Conservation (phyloP, 2,113 vertebrate genomes). For the Daubentonia madagascariensis region DNA sequence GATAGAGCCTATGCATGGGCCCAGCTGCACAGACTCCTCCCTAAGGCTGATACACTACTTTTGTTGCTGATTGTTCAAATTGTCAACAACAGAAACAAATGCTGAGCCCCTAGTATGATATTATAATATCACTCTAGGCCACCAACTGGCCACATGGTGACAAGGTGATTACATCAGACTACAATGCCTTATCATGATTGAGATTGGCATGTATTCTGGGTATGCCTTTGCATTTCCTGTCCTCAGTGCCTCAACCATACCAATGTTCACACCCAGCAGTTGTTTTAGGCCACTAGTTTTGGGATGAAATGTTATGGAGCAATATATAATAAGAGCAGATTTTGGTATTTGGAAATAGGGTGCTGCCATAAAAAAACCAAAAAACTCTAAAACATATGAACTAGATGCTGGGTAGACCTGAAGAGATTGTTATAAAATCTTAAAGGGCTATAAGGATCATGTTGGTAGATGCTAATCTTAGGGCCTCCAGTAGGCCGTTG, state of each 20-base stretch:
- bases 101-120: neutral
- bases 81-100: neutral
- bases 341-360: neutral
- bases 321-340: neutral
- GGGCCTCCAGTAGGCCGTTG: neutral
- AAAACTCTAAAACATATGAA: neutral
- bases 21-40: neutral
- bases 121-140: neutral
- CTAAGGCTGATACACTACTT: neutral
- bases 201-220: neutral
- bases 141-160: neutral
- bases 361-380: neutral
- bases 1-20: neutral
- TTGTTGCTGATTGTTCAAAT: neutral
- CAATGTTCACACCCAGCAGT: neutral
- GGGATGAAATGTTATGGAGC: neutral
- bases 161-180: neutral
- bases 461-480: neutral
- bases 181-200: too few relatives aligned
- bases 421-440: neutral
- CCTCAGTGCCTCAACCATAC: neutral
- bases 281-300: neutral
- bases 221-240: neutral
- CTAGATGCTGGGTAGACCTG: neutral
- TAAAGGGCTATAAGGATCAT: neutral